phyloP scores from a whole-genome alignment of 2,797 vertebrate species.

The Leuciscus waleckii region DNA sequence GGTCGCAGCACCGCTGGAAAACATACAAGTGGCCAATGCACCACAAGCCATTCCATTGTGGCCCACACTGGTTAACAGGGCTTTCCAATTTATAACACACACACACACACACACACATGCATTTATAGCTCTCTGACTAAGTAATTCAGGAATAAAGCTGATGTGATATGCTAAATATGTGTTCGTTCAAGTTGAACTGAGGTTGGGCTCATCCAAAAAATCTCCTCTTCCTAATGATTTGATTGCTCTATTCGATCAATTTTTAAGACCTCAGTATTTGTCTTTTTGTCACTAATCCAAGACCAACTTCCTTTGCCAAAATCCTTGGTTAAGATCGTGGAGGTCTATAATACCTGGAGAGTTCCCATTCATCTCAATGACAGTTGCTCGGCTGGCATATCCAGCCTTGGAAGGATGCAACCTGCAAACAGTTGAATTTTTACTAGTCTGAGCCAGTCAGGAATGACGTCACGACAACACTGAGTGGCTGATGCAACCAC shows the following conservation, averaged over 20 bases:
- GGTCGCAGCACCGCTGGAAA: constrained; percentile 66
- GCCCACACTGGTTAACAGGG: constrained; percentile 58
- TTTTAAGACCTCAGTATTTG: constrained; percentile 29
- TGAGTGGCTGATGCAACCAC: background rate
- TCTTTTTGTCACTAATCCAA: constrained; percentile 13
- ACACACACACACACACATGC: constrained; percentile 57
- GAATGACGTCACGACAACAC: background rate
- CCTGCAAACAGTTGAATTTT: background rate
- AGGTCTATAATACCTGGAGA: constrained; percentile 2
- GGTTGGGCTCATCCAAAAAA: constrained; percentile 27
- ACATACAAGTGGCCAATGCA: constrained; percentile 62
- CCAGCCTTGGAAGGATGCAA: background rate
- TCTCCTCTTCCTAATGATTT: constrained; percentile 3
- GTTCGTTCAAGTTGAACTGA: constrained; percentile 14
- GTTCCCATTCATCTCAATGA: constrained; percentile 21
- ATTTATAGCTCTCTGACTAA: constrained; percentile 26
- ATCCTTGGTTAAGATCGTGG: constrained; percentile 1
- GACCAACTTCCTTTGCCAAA: constrained; percentile 6
- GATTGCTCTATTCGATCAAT: background rate
- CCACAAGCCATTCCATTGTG: constrained; percentile 66
- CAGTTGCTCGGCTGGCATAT: background rate
- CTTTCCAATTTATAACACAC: constrained; percentile 58
- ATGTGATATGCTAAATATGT: constrained; percentile 26
- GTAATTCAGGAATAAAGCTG: constrained; percentile 25
- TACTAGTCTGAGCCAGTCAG: background rate